Evolutionary conservation across 1,140 invertebrate species (phyloP), one percentile per base, ranked within the genome.

Genomic region (Rhagoletis pomonella): DNA sequence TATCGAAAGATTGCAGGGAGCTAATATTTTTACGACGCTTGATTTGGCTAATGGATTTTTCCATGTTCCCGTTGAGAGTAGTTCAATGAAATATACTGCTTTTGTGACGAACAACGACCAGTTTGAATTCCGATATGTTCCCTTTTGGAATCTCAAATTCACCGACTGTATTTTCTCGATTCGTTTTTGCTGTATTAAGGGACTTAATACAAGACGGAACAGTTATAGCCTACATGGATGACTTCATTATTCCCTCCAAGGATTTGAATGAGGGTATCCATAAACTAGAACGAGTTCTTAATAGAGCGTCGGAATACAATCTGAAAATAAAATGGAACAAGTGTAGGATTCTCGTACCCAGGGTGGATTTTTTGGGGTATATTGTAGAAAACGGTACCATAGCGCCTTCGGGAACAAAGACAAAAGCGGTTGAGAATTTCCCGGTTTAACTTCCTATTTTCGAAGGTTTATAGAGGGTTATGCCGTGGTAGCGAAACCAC

Each of bases 91-190:
- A 86, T 86, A 92, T 17, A 93, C 93, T 1, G 92, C 90, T 0
- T 93, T 93, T 77, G 91, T 93, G 2, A 94, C 93, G 0, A 90
- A 90, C 0, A 92, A 92, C 86, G 89, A 73, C 2, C 92, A 91
- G 59, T 95, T 94, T 87, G 93, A 94, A 86, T 94, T 90, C 87
- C 73, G 89, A 0, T 88, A 90, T 86, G 90, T 94, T 88, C 93
- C 93, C n/a, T 94, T 94, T 94, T 89, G 94, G 94, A 29, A 88
- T 94, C 1, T 89, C 87, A 6, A 94, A 93, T 88, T 90, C 92
- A 0, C 91, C 94, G 0, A 87, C 90, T 6, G 90, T 91, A 3
- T 94, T 94, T 87, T 73, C 29, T 2, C 6, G 67, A 17, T 73
- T 73, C 7, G 10, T 73, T 12, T 47, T 12, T 12, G 29, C 67